Conservation (phyloP, 2,797 vertebrate genomes). For the Onychomys arenicola region DNA sequence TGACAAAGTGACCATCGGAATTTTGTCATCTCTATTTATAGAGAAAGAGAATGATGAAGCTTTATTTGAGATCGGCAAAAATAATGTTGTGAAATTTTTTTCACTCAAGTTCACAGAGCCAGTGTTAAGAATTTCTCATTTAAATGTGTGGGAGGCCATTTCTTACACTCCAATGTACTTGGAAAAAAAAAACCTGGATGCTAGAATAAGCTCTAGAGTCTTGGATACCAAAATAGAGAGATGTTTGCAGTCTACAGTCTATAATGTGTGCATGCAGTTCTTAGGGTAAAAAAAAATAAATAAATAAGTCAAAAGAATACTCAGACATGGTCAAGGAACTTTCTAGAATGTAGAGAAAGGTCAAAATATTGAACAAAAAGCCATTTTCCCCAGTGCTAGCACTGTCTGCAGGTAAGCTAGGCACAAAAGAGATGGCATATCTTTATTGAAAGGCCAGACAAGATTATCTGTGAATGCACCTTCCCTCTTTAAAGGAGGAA, state of each 20-base stretch:
- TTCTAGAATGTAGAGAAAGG: neutral
- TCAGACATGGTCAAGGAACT: neutral
- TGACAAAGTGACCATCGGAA: neutral
- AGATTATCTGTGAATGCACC: neutral
- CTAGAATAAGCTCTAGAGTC: slow-evolving; percentile 8
- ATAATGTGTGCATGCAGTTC: neutral
- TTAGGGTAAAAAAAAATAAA: neutral
- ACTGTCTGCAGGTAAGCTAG: neutral
- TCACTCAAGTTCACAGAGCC: neutral
- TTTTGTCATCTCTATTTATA: neutral
- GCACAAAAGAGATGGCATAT: too few relatives aligned
- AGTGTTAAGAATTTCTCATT: neutral
- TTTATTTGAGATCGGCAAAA: slow-evolving; percentile 13
- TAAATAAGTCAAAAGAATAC: neutral
- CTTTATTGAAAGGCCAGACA: neutral
- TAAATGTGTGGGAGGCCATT: neutral
- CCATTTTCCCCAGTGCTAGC: neutral
- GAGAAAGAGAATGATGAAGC: neutral
- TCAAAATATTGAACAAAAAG: neutral
- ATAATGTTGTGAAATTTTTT: neutral
- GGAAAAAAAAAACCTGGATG: neutral
- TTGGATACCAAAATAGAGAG: neutral
- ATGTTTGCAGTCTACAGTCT: neutral
- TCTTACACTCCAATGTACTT: neutral
- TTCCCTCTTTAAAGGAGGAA: neutral